phyloP scores from a whole-genome alignment of 2,888 invertebrate species.

The Aquatica leii region DNA sequence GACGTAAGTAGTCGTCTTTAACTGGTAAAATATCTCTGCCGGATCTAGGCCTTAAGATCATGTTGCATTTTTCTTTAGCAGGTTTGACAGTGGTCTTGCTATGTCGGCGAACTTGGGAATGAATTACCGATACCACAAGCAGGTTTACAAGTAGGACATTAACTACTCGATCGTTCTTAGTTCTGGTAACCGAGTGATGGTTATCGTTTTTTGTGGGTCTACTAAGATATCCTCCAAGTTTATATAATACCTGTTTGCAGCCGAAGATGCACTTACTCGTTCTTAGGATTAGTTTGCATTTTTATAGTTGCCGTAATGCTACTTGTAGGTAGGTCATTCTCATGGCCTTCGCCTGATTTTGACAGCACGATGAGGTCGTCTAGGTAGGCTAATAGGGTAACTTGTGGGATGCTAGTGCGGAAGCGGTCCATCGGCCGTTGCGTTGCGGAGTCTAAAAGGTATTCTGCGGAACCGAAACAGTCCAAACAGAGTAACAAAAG shows the following conservation, averaged over 20 bases:
- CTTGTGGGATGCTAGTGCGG: too few relatives aligned
- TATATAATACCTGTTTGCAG: neutral
- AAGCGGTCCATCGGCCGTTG: too few relatives aligned
- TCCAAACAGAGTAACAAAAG: too few relatives aligned
- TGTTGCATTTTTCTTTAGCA: too few relatives aligned
- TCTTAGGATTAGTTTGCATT: neutral
- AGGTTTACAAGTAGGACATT: too few relatives aligned
- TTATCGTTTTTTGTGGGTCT: neutral
- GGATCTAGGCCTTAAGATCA: neutral
- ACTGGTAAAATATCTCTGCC: neutral
- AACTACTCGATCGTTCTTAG: too few relatives aligned
- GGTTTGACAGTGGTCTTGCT: too few relatives aligned
- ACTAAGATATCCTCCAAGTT: neutral
- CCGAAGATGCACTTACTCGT: neutral
- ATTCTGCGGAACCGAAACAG: too few relatives aligned
- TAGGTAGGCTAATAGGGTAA: too few relatives aligned
- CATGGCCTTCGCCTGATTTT: neutral
- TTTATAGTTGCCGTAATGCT: neutral
- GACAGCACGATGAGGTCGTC: neutral
- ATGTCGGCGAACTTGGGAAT: neutral
- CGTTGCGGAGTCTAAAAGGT: too few relatives aligned
- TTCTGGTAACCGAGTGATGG: too few relatives aligned
- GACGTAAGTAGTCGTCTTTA: neutral
- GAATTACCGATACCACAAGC: neutral
- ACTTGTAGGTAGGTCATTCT: neutral